These are phyloP conservation scores for Hypsopygia costalis DNA, from an alignment of 2,888 invertebrate genomes.

Conservation along the genomic window DNA sequence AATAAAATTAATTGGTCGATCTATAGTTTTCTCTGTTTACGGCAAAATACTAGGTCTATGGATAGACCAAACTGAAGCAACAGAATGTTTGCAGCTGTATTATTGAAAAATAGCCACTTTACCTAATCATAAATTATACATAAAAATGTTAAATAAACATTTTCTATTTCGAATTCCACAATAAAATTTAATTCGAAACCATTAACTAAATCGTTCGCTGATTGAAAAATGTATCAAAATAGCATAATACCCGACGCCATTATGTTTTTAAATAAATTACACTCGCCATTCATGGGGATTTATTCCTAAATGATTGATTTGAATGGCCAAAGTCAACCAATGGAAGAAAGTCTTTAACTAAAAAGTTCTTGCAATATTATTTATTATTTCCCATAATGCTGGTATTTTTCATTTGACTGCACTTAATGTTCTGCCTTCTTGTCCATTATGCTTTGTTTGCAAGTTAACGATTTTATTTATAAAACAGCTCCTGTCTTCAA, in stretches of 20 bases:
- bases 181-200: neutral
- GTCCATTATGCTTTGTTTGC: too few relatives aligned
- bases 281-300: constrained; percentile 1
- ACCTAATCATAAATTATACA: too few relatives aligned
- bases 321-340: neutral
- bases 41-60: too few relatives aligned
- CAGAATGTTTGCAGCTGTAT: too few relatives aligned
- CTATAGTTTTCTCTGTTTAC: too few relatives aligned
- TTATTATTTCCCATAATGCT: neutral
- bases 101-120: too few relatives aligned
- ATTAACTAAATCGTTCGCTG: constrained; percentile 4
- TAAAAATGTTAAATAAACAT: neutral
- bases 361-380: neutral
- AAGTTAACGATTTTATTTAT: too few relatives aligned
- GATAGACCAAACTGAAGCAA: too few relatives aligned
- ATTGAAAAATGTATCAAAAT: constrained; percentile 8
- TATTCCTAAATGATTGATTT: constrained; percentile 9
- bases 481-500: too few relatives aligned
- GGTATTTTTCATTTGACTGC: neutral
- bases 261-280: constrained; percentile 5
- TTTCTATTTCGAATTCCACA: neutral
- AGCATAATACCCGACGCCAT: constrained; percentile 4
- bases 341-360: neutral
- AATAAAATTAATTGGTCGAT: too few relatives aligned
- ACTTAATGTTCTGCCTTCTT: neutral